phyloP scores from a whole-genome alignment of 1,140 invertebrate species.

The Pogonomyrmex barbatus region DNA sequence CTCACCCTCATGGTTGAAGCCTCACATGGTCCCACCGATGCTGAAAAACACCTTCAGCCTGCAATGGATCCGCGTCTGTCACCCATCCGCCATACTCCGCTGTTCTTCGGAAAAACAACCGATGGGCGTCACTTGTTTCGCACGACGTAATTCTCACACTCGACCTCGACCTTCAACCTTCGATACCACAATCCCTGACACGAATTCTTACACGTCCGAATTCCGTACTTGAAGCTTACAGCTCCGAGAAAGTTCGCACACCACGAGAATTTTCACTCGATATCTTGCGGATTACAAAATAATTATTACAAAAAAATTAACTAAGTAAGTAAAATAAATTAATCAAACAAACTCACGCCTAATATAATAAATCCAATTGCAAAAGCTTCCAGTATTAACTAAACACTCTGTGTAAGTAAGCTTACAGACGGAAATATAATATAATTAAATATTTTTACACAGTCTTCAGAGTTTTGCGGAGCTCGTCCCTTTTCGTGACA shows the following conservation, averaged over 20 bases:
- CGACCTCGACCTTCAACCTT: slow-evolving; percentile 37
- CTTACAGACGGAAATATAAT: slow-evolving; percentile 21
- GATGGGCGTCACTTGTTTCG: slow-evolving; percentile 53
- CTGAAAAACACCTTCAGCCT: slow-evolving; percentile 74
- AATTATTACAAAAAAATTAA: background rate
- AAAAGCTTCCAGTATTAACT: background rate
- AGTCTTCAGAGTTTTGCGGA: background rate
- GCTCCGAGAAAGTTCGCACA: background rate
- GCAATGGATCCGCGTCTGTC: slow-evolving; percentile 65
- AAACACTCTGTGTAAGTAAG: background rate
- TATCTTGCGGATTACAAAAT: background rate
- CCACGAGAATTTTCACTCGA: background rate
- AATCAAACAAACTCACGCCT: background rate
- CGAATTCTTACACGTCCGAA: slow-evolving; percentile 38
- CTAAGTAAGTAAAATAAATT: background rate
- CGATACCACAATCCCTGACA: slow-evolving; percentile 33
- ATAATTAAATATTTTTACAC: slow-evolving; percentile 16
- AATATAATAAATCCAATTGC: background rate
- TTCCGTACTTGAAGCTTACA: background rate
- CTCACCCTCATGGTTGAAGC: slow-evolving; percentile 82
- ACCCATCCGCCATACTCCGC: slow-evolving; percentile 73
- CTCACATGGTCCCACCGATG: slow-evolving; percentile 80
- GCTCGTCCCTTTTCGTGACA: background rate
- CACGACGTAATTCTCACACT: slow-evolving; percentile 49
- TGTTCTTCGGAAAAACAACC: slow-evolving; percentile 43